Evolutionary conservation across 2,888 invertebrate genomes (phyloP).

Genomic region (Gastrophysa polygoni): DNA sequence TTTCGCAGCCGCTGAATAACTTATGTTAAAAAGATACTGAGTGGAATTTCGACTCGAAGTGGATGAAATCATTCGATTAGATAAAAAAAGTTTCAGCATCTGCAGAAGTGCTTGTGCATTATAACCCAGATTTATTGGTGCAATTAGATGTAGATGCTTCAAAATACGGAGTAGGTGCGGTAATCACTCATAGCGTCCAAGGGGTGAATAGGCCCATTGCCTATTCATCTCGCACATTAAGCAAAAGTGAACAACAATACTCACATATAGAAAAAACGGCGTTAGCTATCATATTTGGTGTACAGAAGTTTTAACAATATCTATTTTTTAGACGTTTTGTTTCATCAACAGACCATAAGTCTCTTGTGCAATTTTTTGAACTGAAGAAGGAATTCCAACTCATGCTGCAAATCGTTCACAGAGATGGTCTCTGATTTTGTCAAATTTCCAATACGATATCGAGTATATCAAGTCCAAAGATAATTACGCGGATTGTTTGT

Average conservation of each 20-base stretch:
- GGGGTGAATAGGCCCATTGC: background rate
- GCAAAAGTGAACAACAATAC: background rate
- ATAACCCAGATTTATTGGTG: background rate
- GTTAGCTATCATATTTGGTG: background rate
- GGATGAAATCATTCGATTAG: background rate
- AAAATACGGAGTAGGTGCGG: background rate
- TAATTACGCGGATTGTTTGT: background rate
- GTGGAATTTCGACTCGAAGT: background rate
- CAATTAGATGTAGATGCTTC: background rate
- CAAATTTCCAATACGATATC: background rate
- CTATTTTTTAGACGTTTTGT: background rate
- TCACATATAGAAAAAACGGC: background rate
- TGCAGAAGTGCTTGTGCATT: too few species aligned
- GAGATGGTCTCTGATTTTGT: background rate
- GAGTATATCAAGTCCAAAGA: background rate
- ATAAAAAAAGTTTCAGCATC: background rate
- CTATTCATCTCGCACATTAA: background rate
- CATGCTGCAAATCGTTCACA: background rate
- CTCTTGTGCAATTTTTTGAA: background rate
- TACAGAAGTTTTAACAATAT: background rate
- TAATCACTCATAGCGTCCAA: background rate
- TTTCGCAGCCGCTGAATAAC: constrained; percentile 14
- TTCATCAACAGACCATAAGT: background rate
- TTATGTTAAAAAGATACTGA: constrained; percentile 15
- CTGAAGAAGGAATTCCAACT: background rate